These are phyloP conservation scores for Odontomyia ornata DNA, from an alignment of 2,888 invertebrate species.

Conservation along the genomic window DNA sequence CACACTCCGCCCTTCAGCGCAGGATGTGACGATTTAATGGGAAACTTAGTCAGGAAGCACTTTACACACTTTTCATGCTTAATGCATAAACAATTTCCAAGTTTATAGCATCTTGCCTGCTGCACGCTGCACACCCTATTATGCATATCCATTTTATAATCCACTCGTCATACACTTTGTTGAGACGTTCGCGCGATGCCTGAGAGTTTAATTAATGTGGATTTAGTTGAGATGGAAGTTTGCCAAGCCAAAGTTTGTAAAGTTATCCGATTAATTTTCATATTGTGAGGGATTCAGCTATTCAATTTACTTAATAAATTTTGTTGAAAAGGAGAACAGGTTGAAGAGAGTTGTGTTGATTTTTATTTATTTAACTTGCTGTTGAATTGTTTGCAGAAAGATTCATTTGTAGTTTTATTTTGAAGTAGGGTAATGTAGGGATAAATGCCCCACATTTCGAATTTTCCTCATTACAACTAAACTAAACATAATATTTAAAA, in stretches of 20 bases:
- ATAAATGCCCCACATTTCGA: too few relatives aligned
- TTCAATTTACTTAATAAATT: conserved; percentile 7
- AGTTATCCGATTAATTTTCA: conserved; percentile 41
- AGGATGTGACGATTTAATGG: too few relatives aligned
- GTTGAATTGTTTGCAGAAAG: too few relatives aligned
- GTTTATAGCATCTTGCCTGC: background rate
- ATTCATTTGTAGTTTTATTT: too few relatives aligned
- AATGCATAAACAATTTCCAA: conserved; percentile 13
- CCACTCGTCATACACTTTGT: conserved; percentile 24
- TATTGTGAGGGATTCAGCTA: conserved; percentile 1
- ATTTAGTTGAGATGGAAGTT: conserved; percentile 20
- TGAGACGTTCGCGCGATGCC: conserved; percentile 29
- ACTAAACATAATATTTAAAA: too few relatives aligned
- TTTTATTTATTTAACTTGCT: too few relatives aligned
- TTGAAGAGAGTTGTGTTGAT: background rate
- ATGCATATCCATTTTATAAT: background rate
- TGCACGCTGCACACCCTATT: background rate
- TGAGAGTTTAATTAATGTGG: conserved; percentile 39
- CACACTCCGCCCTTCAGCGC: too few relatives aligned
- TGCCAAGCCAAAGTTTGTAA: conserved; percentile 5
- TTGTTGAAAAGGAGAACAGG: background rate
- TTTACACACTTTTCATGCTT: conserved; percentile 7
- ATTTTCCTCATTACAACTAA: too few relatives aligned
- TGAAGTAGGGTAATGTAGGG: too few relatives aligned
- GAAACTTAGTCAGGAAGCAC: background rate